Evolutionary conservation across 1,140 invertebrate genomes (phyloP).

Genomic region (Leptonema lineaticorne): DNA sequence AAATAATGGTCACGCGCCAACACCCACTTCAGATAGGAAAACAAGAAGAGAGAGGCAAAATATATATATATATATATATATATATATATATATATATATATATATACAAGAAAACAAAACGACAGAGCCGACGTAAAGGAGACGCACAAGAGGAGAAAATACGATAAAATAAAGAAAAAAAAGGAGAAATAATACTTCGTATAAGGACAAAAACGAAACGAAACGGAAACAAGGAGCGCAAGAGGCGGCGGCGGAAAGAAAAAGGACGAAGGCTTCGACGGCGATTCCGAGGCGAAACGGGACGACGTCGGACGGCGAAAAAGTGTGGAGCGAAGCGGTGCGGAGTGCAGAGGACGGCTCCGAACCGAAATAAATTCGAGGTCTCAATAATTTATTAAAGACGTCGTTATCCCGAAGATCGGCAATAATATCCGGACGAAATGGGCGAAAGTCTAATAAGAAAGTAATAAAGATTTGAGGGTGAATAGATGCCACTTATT

Average conservation of each 20-base stretch:
- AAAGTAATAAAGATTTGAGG: constrained; percentile 19
- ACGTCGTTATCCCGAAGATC: not conserved
- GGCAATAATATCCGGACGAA: constrained; percentile 13
- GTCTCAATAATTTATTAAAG: constrained; percentile 22
- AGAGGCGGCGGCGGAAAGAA: too few relatives aligned
- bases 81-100: too few relatives aligned
- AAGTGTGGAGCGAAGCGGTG: too few relatives aligned
- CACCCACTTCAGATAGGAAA: constrained; percentile 9
- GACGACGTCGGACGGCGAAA: too few relatives aligned
- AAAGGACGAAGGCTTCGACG: too few relatives aligned
- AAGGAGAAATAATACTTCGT: not conserved
- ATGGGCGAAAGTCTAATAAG: constrained; percentile 2
- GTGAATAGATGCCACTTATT: not conserved
- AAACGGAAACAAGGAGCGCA: not conserved
- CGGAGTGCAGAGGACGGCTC: not conserved
- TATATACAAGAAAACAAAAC: too few relatives aligned
- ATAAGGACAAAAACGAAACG: too few relatives aligned
- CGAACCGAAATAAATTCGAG: constrained; percentile 18
- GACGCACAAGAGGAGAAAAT: not conserved
- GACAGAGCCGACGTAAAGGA: too few relatives aligned
- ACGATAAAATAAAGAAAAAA: not conserved
- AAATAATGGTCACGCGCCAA: constrained; percentile 25
- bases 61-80: too few relatives aligned
- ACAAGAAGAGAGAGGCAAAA: not conserved
- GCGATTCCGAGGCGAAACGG: too few relatives aligned